A percentile compares a stretch with the other conserved stretches of the same genome.
These are phyloP conservation scores for Tamias sibiricus DNA, from an alignment of 2,113 vertebrate genomes.

Conservation along the genomic window DNA sequence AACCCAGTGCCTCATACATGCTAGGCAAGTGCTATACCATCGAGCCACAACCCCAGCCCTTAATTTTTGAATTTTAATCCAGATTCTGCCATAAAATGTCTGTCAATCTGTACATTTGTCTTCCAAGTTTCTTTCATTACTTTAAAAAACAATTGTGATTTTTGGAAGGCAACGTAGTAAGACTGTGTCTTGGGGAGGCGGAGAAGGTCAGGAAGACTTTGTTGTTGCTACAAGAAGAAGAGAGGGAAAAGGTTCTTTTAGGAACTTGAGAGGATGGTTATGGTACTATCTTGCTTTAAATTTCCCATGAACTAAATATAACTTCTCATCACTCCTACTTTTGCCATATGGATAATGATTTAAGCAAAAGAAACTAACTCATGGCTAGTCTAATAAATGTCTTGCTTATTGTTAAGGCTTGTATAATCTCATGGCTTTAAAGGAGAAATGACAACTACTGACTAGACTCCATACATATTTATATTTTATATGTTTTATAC, in stretches of 20 bases:
- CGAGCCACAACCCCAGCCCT: too few species aligned
- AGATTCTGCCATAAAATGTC: background rate
- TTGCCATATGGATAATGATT: background rate
- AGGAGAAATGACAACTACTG: background rate
- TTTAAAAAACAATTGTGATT: background rate
- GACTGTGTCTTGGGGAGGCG: background rate
- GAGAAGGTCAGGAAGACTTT: too few species aligned
- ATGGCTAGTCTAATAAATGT: background rate
- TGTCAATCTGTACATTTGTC: background rate
- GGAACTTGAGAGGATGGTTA: background rate
- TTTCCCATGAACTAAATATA: background rate
- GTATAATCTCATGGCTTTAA: background rate
- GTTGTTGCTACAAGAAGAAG: too few species aligned
- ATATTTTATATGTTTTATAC: background rate
- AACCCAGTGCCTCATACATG: too few species aligned
- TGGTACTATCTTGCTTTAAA: background rate
- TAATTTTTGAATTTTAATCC: background rate
- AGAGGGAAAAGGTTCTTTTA: background rate
- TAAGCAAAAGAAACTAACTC: slow-evolving; percentile 28
- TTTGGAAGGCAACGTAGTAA: background rate
- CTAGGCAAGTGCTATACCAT: too few species aligned
- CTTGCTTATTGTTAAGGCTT: background rate
- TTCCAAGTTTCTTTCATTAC: background rate
- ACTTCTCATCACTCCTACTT: background rate
- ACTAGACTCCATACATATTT: background rate